Base-by-base conservation (phyloP, 2,888 invertebrate species). In the Cantharis lateralis region DNA sequence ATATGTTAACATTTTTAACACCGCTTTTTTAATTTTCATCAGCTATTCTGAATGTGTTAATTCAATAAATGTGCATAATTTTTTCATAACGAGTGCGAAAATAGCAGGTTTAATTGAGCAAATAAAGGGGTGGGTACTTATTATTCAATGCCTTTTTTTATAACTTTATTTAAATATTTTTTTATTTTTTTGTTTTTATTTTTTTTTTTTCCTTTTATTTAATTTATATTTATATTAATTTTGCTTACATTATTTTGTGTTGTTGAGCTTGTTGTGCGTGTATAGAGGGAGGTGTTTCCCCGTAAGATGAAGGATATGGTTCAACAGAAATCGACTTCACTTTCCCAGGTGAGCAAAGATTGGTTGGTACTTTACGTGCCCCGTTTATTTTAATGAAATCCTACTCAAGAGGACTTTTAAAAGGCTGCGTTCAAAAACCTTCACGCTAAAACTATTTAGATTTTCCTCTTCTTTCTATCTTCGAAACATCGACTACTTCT, bases 251-350 rank as follows among this genome's bases (percentile, higher is more conserved):
- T 83, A 76, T 82, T 82, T 84, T 87, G 84, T 84, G 83, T 85
- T 85, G 84, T 84, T 84, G 85, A 85, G 86, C 86, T 86, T 86
- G 86, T 86, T 87, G 86, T 86, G 87, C 87, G 87, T 87, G 86
- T 87, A 79, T 77, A 88, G 91, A 92, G 93, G 92, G 93, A 93
- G 91, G 92, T 92, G 90, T 93, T 93, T 91, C 93, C 94, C 88
- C 93, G 93, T 91, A 94, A 94, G 93, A 93, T 93, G 93, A 93
- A 93, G 89, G 93, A 94, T 91, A 91, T 93, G 91, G 93, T 93
- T 87, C 85, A 86, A 83, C 87, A 86, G 84, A 86, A 85, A 82
- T 82, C 83, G 81, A 82, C 84, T 81, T 84, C 85, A 83, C 85
- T 82, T 81, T 75, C 82, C 84, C 81, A 84, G 84, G 82, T 83